Conservation (phyloP, 1,140 invertebrate genomes). For the Dendroctonus valens region DNA sequence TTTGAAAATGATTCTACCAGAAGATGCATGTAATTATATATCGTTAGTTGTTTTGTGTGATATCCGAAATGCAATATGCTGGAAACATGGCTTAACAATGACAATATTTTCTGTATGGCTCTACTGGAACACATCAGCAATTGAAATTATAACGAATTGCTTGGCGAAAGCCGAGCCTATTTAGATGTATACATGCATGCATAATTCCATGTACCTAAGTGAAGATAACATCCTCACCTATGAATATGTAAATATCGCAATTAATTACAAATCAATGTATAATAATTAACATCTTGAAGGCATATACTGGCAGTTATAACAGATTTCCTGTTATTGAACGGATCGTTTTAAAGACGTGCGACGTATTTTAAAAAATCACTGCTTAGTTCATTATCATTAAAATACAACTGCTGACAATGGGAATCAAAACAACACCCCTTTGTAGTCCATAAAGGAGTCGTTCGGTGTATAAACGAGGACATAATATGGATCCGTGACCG, state of each 20-base stretch:
- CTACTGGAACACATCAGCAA: too few relatives aligned
- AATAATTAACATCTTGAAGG: background rate
- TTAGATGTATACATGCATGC: slow-evolving; percentile 7
- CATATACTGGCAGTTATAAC: too few relatives aligned
- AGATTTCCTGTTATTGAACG: too few relatives aligned
- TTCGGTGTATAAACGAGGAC: slow-evolving; percentile 48
- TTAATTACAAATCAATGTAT: background rate
- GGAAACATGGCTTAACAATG: too few relatives aligned
- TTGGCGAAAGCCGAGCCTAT: background rate
- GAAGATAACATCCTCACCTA: background rate
- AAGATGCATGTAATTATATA: too few relatives aligned
- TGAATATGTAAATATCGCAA: slow-evolving; percentile 3
- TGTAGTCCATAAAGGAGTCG: slow-evolving; percentile 47
- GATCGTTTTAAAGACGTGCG: too few relatives aligned
- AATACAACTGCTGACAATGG: slow-evolving; percentile 4
- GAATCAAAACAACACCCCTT: slow-evolving; percentile 48
- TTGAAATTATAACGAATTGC: background rate
- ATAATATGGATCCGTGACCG: slow-evolving; percentile 46
- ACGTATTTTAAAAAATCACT: too few relatives aligned
- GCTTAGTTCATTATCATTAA: too few relatives aligned
- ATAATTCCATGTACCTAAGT: background rate
- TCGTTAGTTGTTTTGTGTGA: too few relatives aligned
- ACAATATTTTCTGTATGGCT: too few relatives aligned
- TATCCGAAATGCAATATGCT: too few relatives aligned
- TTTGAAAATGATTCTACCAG: too few relatives aligned